Conservation (phyloP, 37 sponge, comb jelly and placozoan species). For the Aplysina aerophoba region DNA sequence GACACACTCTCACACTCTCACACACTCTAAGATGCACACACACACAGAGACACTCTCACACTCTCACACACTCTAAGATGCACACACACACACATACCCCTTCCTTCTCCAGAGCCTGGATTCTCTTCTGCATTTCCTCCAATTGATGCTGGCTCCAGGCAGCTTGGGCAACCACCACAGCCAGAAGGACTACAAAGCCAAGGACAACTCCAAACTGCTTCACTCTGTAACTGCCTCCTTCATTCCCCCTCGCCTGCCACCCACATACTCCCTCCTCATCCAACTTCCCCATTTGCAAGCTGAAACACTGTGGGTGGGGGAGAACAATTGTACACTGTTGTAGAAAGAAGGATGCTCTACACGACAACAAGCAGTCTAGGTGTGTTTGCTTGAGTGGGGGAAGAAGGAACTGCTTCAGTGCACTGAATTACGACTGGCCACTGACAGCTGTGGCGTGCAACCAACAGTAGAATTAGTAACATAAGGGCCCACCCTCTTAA, state of each 20-base stretch:
- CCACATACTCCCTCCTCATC: no score
- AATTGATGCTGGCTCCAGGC: neutral
- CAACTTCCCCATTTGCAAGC: neutral
- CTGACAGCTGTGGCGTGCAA: no score
- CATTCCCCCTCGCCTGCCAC: neutral
- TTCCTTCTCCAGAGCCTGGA: neutral
- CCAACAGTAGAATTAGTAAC: no score
- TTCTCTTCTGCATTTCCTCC: neutral
- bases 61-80: neutral
- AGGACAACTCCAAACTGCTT: constrained; percentile 17
- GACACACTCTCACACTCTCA: neutral
- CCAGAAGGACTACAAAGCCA: constrained; percentile 14
- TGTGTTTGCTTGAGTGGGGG: no score
- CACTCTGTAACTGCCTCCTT: neutral
- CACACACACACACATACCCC: neutral
- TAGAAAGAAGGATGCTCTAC: no score
- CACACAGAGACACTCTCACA: constrained; percentile 8
- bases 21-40: neutral
- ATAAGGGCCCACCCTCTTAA: no score
- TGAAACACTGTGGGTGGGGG: neutral
- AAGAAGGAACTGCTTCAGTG: no score
- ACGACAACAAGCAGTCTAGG: no score
- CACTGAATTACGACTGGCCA: no score
- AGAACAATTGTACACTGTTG: neutral
- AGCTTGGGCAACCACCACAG: neutral